Evolutionary conservation across 1,140 invertebrate species (phyloP).

Genomic region (Drosophila ogumai): DNA sequence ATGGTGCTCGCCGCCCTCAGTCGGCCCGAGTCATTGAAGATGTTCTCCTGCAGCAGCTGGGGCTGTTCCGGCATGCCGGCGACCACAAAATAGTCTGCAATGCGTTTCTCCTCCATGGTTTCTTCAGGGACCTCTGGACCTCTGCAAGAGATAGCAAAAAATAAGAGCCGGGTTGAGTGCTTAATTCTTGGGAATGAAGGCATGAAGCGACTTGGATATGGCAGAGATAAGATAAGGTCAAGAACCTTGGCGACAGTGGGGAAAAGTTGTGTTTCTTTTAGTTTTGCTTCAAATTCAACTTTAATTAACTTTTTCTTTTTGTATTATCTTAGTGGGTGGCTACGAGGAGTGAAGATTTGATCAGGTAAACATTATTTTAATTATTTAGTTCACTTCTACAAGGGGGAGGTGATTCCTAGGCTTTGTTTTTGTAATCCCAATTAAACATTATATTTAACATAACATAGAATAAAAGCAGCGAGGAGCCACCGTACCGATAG

Average conservation of each 20-base stretch:
- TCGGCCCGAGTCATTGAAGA: conserved; percentile 91
- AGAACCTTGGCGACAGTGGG: not conserved
- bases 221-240: conserved; percentile 31
- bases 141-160: conserved; percentile 26
- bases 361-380: not conserved
- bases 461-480: not conserved
- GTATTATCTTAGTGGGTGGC: conserved; percentile 10
- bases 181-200: conserved; percentile 19
- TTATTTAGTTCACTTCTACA: not conserved
- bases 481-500: not conserved
- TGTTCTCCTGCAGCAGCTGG: conserved; percentile 92
- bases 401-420: too few species aligned
- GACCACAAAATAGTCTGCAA: conserved; percentile 98
- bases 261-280: not conserved
- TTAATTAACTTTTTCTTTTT: conserved; percentile 18
- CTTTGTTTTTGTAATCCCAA: not conserved
- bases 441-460: not conserved
- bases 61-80: conserved; percentile 95
- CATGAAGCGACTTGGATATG: conserved; percentile 9
- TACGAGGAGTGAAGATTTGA: not conserved
- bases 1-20: conserved; percentile 90
- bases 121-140: not conserved
- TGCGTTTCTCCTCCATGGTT: conserved; percentile 91
- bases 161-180: conserved; percentile 20
- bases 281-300: not conserved